These are phyloP conservation scores for Calypte anna DNA, from an alignment of 2,113 vertebrate species.

Conservation along the genomic window DNA sequence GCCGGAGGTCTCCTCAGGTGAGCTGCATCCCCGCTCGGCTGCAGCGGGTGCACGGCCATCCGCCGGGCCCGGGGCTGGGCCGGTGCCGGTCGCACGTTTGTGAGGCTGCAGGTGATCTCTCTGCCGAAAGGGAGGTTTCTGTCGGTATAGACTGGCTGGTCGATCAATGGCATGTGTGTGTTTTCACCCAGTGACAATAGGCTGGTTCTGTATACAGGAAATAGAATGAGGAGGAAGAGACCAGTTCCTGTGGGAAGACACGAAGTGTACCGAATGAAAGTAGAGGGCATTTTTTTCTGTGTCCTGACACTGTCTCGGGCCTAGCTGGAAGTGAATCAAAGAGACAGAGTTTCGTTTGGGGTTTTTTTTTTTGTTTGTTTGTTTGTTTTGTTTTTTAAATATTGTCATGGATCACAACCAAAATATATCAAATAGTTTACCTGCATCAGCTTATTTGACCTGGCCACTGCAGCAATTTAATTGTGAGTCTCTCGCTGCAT, in stretches of 20 bases:
- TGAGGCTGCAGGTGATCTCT: not conserved
- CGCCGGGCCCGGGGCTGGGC: not conserved
- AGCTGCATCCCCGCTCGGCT: not conserved
- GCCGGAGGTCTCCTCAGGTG: not conserved
- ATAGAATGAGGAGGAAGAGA: not conserved
- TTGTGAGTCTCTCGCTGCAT: not conserved
- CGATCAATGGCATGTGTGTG: not conserved
- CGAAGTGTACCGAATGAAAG: constrained; percentile 4
- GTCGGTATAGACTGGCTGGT: not conserved
- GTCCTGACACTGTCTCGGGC: constrained; percentile 5
- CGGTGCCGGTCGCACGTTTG: not conserved
- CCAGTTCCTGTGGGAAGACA: constrained; percentile 47
- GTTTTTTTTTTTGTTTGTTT: not conserved
- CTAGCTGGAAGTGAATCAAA: not conserved
- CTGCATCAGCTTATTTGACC: not conserved
- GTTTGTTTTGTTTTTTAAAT: not conserved
- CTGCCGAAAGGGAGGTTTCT: not conserved
- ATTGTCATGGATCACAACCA: not conserved
- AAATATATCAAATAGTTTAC: not conserved
- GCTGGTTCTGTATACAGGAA: not conserved
- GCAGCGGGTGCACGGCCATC: not conserved
- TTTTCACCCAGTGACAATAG: constrained; percentile 13
- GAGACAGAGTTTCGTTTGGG: not conserved
- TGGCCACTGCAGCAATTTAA: not conserved
- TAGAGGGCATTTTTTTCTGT: constrained; percentile 9